These are phyloP conservation scores for Sus cebifrons DNA, from an alignment of 2,797 vertebrate genomes.

Conservation along the genomic window DNA sequence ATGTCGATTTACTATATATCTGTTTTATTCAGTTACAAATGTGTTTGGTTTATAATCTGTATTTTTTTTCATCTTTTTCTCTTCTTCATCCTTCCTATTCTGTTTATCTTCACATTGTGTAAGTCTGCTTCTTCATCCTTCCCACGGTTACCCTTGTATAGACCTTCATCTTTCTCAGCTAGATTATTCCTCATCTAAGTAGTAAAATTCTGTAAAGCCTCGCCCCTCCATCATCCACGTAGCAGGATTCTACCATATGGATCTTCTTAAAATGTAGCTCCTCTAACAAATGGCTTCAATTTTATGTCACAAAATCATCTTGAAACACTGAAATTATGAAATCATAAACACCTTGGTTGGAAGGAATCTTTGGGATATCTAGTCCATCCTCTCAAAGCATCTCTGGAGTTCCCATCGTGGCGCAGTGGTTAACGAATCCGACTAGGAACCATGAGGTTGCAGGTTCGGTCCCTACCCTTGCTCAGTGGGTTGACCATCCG, in stretches of 20 bases:
- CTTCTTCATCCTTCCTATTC: neutral
- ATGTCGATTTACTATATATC: neutral
- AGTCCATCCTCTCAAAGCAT: neutral
- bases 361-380: neutral
- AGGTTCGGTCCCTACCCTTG: too few relatives aligned
- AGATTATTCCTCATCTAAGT: neutral
- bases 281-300: neutral
- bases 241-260: neutral
- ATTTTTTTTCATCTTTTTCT: slow-evolving; percentile 3
- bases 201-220: slow-evolving; percentile 15
- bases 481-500: too few relatives aligned
- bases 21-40: slow-evolving; percentile 37
- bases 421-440: too few relatives aligned
- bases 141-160: neutral
- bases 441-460: too few relatives aligned
- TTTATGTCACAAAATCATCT: neutral
- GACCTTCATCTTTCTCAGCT: neutral
- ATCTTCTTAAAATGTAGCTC: neutral
- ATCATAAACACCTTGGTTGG: neutral
- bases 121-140: too few relatives aligned
- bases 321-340: slow-evolving; percentile 20
- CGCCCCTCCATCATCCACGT: neutral
- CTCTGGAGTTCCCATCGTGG: too few relatives aligned
- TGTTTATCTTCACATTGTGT: too few relatives aligned
- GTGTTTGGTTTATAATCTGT: neutral